A percentile compares a stretch with the other conserved stretches of the same genome.
Evolutionary conservation across 2,888 invertebrate genomes (phyloP).

Genomic region (Escarpia spicata): DNA sequence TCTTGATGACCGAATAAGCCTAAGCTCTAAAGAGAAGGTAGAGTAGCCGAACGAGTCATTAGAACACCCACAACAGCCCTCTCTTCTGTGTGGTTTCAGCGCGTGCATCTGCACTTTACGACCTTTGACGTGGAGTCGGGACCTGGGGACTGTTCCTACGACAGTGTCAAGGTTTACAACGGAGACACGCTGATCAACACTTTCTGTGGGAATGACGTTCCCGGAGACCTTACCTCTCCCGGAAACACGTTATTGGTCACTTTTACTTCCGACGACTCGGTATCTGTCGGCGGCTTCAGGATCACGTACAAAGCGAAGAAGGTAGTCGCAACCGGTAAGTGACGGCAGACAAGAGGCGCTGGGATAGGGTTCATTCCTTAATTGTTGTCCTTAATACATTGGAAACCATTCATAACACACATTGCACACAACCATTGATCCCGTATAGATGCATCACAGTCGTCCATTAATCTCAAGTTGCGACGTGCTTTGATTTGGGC

Average conservation of each 20-base stretch:
- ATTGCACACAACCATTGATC: neutral
- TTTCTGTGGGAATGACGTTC: neutral
- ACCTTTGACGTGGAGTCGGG: neutral
- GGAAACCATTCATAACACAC: neutral
- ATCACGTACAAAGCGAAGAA: neutral
- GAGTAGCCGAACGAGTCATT: neutral
- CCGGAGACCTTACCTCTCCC: neutral
- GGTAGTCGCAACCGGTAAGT: neutral
- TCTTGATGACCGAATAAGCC: too few species aligned
- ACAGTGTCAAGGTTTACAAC: neutral
- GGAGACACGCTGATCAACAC: neutral
- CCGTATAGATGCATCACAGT: neutral
- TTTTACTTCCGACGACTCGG: neutral
- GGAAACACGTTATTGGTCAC: neutral
- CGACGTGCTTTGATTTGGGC: neutral
- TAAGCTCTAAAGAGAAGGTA: too few species aligned
- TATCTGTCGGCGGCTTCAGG: neutral
- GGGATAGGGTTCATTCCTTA: neutral
- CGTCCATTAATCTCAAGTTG: neutral
- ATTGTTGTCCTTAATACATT: neutral
- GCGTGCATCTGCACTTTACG: neutral
- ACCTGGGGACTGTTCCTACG: slow-evolving; percentile 3
- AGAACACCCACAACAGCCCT: neutral
- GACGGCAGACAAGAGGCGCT: neutral
- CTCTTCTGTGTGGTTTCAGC: neutral